Conservation (phyloP, 2,888 invertebrate genomes). For the Mesorhabditis spiculigera region DNA sequence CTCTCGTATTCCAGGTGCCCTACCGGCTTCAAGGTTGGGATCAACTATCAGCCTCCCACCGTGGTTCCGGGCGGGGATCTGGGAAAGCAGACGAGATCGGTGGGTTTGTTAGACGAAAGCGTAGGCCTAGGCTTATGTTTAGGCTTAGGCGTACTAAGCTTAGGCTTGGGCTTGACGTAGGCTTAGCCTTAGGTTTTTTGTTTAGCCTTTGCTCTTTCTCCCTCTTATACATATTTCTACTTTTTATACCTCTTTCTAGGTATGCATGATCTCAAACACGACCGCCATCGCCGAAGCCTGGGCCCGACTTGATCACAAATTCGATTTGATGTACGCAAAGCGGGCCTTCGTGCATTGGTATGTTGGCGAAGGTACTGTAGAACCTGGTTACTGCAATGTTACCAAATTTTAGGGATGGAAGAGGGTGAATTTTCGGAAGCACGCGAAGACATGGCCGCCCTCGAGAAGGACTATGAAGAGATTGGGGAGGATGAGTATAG, state of each 20-base stretch:
- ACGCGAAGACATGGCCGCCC: not conserved
- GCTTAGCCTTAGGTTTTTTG: too few species aligned
- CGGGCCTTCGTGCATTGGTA: slow-evolving; percentile 41
- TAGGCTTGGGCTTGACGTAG: too few species aligned
- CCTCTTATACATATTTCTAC: too few species aligned
- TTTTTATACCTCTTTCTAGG: too few species aligned
- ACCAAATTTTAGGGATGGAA: slow-evolving; percentile 5
- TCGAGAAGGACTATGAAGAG: not conserved
- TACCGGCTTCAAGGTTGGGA: slow-evolving; percentile 71
- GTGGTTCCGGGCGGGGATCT: slow-evolving; percentile 90
- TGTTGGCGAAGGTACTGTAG: slow-evolving; percentile 33
- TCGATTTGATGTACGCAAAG: slow-evolving; percentile 58
- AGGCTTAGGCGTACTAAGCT: too few species aligned
- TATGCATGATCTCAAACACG: slow-evolving; percentile 82
- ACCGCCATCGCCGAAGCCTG: slow-evolving; percentile 81
- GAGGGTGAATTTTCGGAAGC: not conserved
- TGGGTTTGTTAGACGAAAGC: too few species aligned
- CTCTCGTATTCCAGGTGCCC: slow-evolving; percentile 66
- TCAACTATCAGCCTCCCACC: slow-evolving; percentile 66
- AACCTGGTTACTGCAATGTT: too few species aligned
- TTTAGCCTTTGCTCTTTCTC: too few species aligned
- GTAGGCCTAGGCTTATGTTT: too few species aligned
- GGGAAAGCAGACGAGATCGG: too few species aligned
- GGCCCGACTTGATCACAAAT: slow-evolving; percentile 73
- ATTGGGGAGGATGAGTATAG: too few species aligned